phyloP scores from a whole-genome alignment of 2,113 vertebrate species.

The Lagopus muta region DNA sequence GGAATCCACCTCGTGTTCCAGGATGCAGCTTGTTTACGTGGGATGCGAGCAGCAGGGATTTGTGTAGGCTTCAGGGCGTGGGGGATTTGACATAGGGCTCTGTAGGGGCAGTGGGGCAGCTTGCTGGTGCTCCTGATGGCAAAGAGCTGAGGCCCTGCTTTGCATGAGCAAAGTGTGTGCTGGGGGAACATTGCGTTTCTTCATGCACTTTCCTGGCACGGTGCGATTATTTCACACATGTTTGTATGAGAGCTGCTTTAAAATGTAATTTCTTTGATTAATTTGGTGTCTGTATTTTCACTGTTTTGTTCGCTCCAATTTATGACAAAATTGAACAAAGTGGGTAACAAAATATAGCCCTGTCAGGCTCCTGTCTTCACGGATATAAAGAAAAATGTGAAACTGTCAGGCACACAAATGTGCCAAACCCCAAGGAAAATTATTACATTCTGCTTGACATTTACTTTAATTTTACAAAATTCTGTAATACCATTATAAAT shows the following conservation, averaged over 20 bases:
- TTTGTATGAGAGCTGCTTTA: slow-evolving; percentile 57
- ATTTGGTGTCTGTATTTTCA: slow-evolving; percentile 72
- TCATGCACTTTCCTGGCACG: not conserved
- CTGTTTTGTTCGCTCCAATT: slow-evolving; percentile 67
- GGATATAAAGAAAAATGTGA: slow-evolving; percentile 81
- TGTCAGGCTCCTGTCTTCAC: slow-evolving; percentile 72
- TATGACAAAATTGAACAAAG: slow-evolving; percentile 74
- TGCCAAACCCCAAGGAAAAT: slow-evolving; percentile 72
- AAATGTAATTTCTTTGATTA: slow-evolving; percentile 74
- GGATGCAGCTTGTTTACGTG: not conserved
- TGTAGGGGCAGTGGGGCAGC: not conserved
- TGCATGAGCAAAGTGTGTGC: not conserved
- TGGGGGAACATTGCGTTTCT: not conserved
- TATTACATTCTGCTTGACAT: slow-evolving; percentile 66
- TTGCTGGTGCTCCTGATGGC: rapidly evolving
- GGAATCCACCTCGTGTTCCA: rapidly evolving
- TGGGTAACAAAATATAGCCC: slow-evolving; percentile 76
- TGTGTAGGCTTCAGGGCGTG: not conserved
- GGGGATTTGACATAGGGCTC: not conserved
- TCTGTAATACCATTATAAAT: slow-evolving; percentile 74
- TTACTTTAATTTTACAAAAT: slow-evolving; percentile 76
- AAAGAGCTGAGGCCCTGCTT: not conserved
- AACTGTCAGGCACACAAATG: slow-evolving; percentile 76
- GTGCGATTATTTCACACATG: slow-evolving; percentile 12
- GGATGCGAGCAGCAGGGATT: not conserved